Evolutionary conservation across 2,888 invertebrate genomes (phyloP), one percentile per base, ranked within the genome.

Genomic region (Papilio protenor): DNA sequence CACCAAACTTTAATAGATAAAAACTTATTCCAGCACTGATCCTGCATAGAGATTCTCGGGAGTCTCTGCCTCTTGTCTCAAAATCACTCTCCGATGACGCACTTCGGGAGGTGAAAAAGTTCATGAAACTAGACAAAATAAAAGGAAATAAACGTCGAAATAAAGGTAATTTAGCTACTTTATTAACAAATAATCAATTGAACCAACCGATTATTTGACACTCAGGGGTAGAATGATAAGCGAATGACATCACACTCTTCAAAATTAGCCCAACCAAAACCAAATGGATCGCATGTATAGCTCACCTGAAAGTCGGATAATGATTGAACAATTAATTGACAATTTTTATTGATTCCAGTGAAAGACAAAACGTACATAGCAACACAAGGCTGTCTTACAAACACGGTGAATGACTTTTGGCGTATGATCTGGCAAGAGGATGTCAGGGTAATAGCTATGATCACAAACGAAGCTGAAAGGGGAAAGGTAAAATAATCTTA

Each of bases 401-500:
- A 97, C 83, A 99, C 99, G 0, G 96, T 97, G 57, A 96, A 96
- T 71, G 99, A 99, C 90, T 99, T 99, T 92, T 99, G 99, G 99
- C 96, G 97, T 82, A 99, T 99, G 99, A 97, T 99, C 16, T 99
- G 99, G 98, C 99, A 99, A 93, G 99, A 99, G 90, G 98, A 99
- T 88, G 97, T 98, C 75, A 96, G 98, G 75, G 98, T 99, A 73
- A 99, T 99, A 86, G 99, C 99, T 72, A 99, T 99, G 99, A 98
- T 99, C 84, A 99, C 99, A 82, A 99, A 99, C 94, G 99, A 99
- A 94, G 96, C 97, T 81, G 99, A 99, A 92, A 96, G 98, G 83
- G 98, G 98, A 85, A 98, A 98, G 94, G 96, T 96, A 82, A 71
- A 79, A 76, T 57, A 57, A 52, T 40, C 21, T 10, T 33, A 49